A percentile compares a stretch with the other conserved stretches of the same genome.
Conservation (phyloP, 2,797 vertebrate genomes). For the Anomalospiza imberbis region DNA sequence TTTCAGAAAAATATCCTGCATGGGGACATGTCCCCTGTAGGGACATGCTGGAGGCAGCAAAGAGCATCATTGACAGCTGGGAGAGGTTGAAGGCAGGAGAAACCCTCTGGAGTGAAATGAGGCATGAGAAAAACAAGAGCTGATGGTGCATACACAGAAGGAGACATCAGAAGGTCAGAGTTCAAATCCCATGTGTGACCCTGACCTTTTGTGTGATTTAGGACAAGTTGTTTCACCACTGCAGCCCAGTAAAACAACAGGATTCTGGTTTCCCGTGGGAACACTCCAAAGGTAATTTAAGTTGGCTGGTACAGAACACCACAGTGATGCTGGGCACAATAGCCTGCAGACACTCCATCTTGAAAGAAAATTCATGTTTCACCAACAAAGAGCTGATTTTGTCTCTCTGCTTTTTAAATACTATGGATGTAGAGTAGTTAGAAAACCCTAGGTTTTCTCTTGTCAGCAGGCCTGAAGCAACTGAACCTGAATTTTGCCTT, state of each 20-base stretch:
- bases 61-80: neutral
- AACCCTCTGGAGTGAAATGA: neutral
- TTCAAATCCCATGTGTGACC: neutral
- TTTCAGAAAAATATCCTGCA: fast-evolving
- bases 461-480: neutral
- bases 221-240: neutral
- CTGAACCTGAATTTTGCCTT: neutral
- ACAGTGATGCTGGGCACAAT: neutral
- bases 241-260: neutral
- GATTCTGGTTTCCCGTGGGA: neutral
- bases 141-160: neutral
- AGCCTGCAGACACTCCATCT: neutral
- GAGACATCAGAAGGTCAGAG: neutral
- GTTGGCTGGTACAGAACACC: neutral
- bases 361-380: neutral
- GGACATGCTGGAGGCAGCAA: neutral
- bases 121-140: neutral
- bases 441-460: neutral
- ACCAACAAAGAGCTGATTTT: neutral
- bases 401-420: neutral
- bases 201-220: neutral
- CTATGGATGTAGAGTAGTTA: neutral
- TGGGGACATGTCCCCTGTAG: fast-evolving
- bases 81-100: neutral
- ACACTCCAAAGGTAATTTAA: neutral